Conservation (phyloP, 2,888 invertebrate species). For the Leptinotarsa haldemani region DNA sequence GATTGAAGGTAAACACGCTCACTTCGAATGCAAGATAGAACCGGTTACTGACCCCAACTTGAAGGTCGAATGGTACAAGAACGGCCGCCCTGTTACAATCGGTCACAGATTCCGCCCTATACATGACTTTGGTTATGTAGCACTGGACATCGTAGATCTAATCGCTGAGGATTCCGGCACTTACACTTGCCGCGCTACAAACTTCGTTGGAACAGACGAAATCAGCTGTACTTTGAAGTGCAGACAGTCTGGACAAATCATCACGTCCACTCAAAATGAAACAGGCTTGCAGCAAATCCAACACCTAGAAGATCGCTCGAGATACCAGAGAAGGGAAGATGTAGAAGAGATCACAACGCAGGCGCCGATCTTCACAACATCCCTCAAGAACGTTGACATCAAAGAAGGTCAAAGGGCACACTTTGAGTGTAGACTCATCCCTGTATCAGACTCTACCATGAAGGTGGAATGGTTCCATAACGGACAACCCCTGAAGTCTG, state of each 20-base stretch:
- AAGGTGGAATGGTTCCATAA: constrained; percentile 97
- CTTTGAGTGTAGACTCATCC: constrained; percentile 93
- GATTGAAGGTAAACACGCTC: constrained; percentile 91
- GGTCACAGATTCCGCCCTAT: constrained; percentile 96
- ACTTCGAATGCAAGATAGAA: constrained; percentile 97
- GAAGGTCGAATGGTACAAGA: constrained; percentile 96
- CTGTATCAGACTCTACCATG: constrained; percentile 93
- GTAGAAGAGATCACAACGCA: constrained; percentile 88
- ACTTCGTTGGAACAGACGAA: constrained; percentile 90
- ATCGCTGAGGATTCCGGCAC: constrained; percentile 96
- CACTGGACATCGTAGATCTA: constrained; percentile 94
- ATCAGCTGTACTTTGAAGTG: constrained; percentile 80
- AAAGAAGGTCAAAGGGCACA: constrained; percentile 95
- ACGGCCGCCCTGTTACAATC: constrained; percentile 92
- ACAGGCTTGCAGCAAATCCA: constrained; percentile 90
- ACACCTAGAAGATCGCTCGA: constrained; percentile 85
- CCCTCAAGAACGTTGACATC: constrained; percentile 90
- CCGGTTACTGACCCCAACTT: constrained; percentile 97
- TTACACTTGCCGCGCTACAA: constrained; percentile 94
- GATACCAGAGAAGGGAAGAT: constrained; percentile 79
- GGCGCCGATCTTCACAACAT: constrained; percentile 93
- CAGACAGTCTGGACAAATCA: constrained; percentile 82
- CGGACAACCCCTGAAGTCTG: constrained; percentile 88
- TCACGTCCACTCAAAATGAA: constrained; percentile 89
- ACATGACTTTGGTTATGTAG: constrained; percentile 98